Evolutionary conservation across 2,113 vertebrate species (phyloP), one percentile per base, ranked within the genome.

Genomic region (Crocuta crocuta): DNA sequence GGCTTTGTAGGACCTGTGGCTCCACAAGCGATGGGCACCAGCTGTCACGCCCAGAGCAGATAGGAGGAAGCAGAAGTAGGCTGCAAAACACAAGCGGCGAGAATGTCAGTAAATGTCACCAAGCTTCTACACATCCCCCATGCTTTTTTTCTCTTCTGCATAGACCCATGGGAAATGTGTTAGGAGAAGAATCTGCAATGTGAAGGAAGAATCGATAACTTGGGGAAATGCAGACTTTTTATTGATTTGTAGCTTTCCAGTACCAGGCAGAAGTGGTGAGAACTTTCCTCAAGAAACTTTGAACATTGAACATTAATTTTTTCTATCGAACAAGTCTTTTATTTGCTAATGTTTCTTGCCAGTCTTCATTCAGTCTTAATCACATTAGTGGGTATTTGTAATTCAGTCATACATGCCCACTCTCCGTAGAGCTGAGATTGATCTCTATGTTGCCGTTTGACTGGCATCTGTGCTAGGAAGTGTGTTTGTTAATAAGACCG

Each of bases 1-100:
- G 97, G 99, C 99, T 98, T 99, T 99, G 98, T 99, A 99, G 94
- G 99, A 99, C 48, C 99, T 98, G 97, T 99, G 99, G 97, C 99
- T 99, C 99, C 99, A 99, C 19, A 99, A 94, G 89, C 98, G 98
- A 96, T 99, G 99, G 0, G 99, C 99, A 0, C 99, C 98, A 0
- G 99, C 99, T 0, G 99, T 99, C 98, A 99, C 98, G 0, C 99
- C 99, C 98, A 99, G 97, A n/a, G 98, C 98, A 0, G 98, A 98
- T 97, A 99, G 48, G 76, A 99, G 95, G 98, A 99, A 99, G 95
- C 99, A 99, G 83, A 99, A 87, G 95, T 99, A 99, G 0, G 98
- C 99, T 99, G 99, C 19, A 99, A 99, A 94, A 98, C 93, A 99
- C 33, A 97, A 97, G 94, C 35, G 19, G 53, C 65, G 82, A 91